Evolutionary conservation across 2,888 invertebrate genomes (phyloP), one percentile per base, ranked within the genome.

Genomic region (Eupithecia subumbrata): DNA sequence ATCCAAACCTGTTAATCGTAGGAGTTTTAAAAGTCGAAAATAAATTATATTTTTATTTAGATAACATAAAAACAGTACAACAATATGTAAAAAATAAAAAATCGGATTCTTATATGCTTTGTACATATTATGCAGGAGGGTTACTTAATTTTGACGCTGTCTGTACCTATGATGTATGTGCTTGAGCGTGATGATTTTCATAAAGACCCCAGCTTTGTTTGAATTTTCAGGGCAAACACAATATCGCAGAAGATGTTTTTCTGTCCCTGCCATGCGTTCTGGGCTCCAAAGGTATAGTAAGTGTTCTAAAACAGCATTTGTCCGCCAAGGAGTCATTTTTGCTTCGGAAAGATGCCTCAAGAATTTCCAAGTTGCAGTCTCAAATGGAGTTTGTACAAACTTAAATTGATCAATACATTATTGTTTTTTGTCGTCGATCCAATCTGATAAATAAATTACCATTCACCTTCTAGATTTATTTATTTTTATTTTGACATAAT

Each of bases 211-310:
- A 12, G 11, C 60, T 60, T 60, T 64, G 18, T 64, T 64, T 18
- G 34, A 37, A 25, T 40, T 67, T 67, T 40, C 66, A 67, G 66
- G 66, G 66, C 18, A 67, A n/a, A 40, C 12, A 67, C n/a, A 67
- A 67, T 12, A 67, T 67, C 4, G 40, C 11, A n/a, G 66, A 67
- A 37, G 40, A 67, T 67, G 40, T 67, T n/a, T 67, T 40, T 37
- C 66, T 67, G 0, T 67, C 66, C n/a, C 40, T 67, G 37, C 66
- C 66, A 5, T 67, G 66, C 40, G 37, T 67, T 67, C 66, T 67
- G n/a, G 66, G 66, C 4, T 34, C 66, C 18, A 37, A 37, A 37
- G 66, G 66, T 12, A n/a, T 67, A 11, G 66, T 67, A n/a, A 67
- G 66, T 37, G 12, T 67, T 37, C n/a, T 67, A 11, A 40, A 67